These are phyloP conservation scores for Emmelina monodactyla DNA, from an alignment of 2,888 invertebrate genomes.

Conservation along the genomic window DNA sequence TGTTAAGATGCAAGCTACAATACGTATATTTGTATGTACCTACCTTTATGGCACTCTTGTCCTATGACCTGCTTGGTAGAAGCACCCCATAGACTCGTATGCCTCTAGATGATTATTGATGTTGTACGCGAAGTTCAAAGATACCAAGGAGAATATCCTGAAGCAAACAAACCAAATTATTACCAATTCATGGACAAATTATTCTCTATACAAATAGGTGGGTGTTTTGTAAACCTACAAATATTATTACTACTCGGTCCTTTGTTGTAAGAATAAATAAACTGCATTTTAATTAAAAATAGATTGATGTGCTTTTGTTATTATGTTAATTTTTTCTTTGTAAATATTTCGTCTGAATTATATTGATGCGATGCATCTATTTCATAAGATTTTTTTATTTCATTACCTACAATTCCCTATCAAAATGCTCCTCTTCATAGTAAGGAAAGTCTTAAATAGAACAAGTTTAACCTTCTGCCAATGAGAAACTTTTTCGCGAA, in stretches of 20 bases:
- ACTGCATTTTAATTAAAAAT: conserved; percentile 44
- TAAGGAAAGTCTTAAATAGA: too few species aligned
- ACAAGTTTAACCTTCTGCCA: too few species aligned
- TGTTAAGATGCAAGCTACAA: background rate
- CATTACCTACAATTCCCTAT: too few species aligned
- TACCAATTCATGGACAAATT: background rate
- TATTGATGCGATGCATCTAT: conserved; percentile 47
- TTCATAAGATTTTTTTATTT: conserved; percentile 19
- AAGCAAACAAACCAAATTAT: background rate
- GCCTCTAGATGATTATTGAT: background rate
- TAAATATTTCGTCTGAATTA: conserved; percentile 55
- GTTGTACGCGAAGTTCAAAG: background rate
- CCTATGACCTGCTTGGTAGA: background rate
- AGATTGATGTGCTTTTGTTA: conserved; percentile 54
- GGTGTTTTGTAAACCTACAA: background rate
- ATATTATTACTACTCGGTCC: background rate
- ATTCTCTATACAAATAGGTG: background rate
- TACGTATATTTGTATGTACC: background rate
- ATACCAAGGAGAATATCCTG: background rate
- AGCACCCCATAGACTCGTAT: background rate
- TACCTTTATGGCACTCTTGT: conserved; percentile 1
- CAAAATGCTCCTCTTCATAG: too few species aligned
- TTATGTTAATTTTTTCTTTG: conserved; percentile 47
- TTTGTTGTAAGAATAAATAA: conserved; percentile 13
- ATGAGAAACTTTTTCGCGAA: too few species aligned